Conservation (phyloP, 1,140 invertebrate genomes). For the Caenorhabditis latens region DNA sequence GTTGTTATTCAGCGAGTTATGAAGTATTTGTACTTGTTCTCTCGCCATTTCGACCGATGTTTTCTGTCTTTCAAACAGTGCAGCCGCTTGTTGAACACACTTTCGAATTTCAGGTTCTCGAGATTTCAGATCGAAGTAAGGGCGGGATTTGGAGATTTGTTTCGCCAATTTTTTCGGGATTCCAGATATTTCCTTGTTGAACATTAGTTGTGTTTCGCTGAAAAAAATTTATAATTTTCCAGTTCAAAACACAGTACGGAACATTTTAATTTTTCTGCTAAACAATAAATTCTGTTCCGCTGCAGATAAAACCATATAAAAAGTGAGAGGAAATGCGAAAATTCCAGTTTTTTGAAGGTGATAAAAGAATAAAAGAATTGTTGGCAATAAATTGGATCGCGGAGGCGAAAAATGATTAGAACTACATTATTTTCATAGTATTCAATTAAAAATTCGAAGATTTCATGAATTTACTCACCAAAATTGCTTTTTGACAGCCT, state of each 20-base stretch:
- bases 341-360: slow-evolving; percentile 15
- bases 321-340: neutral
- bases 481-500: slow-evolving; percentile 1
- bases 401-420: no score
- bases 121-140: slow-evolving; percentile 19
- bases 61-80: slow-evolving; percentile 26
- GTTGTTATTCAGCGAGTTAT: slow-evolving; percentile 30
- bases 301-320: neutral
- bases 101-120: slow-evolving; percentile 32
- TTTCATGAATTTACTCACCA: slow-evolving; percentile 6
- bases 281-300: neutral
- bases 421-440: no score
- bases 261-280: neutral
- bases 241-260: neutral
- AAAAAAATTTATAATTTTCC: neutral
- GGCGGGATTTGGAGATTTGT: slow-evolving; percentile 39
- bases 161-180: slow-evolving; percentile 9
- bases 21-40: slow-evolving; percentile 47
- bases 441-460: no score
- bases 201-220: slow-evolving; percentile 50
- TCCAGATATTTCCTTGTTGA: slow-evolving; percentile 26
- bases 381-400: no score
- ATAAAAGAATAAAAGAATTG: neutral
- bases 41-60: slow-evolving; percentile 26
- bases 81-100: slow-evolving; percentile 32